A percentile compares a stretch with the other conserved stretches of the same genome.
Conservation (phyloP, 2,797 vertebrate species). For the Oophaga sylvatica region DNA sequence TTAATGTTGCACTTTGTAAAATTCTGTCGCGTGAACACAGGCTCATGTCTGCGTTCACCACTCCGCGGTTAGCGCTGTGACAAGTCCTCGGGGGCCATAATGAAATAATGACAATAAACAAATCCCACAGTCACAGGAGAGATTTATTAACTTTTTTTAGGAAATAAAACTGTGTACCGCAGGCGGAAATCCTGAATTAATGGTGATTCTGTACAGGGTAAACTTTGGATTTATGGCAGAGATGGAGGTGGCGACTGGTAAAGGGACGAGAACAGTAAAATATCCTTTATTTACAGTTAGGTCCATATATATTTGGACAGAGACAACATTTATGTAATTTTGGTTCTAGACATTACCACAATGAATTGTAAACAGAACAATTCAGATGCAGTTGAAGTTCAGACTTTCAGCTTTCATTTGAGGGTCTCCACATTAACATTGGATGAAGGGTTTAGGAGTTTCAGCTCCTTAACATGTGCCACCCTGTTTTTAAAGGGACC, state of each 20-base stretch:
- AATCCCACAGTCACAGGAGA: slow-evolving; percentile 1
- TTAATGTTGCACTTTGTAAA: slow-evolving; percentile 49
- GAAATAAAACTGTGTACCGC: not conserved
- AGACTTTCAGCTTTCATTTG: too few species aligned
- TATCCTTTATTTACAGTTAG: too few species aligned
- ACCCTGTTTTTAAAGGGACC: too few species aligned
- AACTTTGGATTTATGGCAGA: not conserved
- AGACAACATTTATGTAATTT: too few species aligned
- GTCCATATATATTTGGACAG: too few species aligned
- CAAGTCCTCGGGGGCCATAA: slow-evolving; percentile 15
- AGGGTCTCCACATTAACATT: too few species aligned
- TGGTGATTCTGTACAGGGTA: slow-evolving; percentile 1
- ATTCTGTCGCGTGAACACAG: slow-evolving; percentile 19
- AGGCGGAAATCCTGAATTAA: slow-evolving; percentile 4
- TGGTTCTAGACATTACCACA: too few species aligned
- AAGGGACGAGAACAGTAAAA: too few species aligned
- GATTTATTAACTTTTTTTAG: slow-evolving; percentile 26
- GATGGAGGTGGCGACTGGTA: not conserved
- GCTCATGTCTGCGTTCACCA: slow-evolving; percentile 28
- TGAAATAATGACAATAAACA: slow-evolving; percentile 40
- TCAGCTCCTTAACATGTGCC: too few species aligned
- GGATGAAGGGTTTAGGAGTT: too few species aligned
- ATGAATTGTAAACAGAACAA: too few species aligned
- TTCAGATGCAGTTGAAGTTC: too few species aligned
- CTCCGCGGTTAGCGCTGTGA: slow-evolving; percentile 3